Conservation (phyloP, 1,140 invertebrate species). For the Gonatopus flavifemur region DNA sequence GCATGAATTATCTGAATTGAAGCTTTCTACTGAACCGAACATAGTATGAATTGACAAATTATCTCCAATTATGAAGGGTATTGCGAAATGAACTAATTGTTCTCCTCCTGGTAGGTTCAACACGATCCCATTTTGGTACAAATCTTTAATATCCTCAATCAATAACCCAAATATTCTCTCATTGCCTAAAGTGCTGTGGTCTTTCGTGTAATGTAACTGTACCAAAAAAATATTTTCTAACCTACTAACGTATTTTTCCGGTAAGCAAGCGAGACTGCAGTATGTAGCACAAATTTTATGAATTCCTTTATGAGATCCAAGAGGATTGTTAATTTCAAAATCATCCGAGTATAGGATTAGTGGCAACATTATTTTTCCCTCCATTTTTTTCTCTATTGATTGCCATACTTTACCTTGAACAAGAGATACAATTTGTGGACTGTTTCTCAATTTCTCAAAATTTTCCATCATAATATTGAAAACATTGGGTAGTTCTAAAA, state of each 20-base stretch:
- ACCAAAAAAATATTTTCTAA: neutral
- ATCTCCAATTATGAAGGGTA: neutral
- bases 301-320: neutral
- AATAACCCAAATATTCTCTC: neutral
- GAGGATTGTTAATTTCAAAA: neutral
- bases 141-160: neutral
- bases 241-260: neutral
- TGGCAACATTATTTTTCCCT: neutral
- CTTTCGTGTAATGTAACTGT: neutral
- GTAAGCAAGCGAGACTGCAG: neutral
- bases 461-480: neutral
- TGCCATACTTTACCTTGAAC: neutral
- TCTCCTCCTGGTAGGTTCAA: neutral
- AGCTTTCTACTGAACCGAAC: neutral
- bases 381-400: neutral
- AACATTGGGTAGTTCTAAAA: neutral
- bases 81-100: neutral
- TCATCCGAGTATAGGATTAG: neutral
- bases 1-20: neutral
- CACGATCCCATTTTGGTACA: neutral
- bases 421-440: neutral
- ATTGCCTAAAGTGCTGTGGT: neutral
- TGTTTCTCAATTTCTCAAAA: neutral
- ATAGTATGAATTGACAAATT: conserved; percentile 1
- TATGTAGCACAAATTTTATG: neutral